Conservation (phyloP, 2,888 invertebrate species). For the Romanomermis culicivorax region DNA sequence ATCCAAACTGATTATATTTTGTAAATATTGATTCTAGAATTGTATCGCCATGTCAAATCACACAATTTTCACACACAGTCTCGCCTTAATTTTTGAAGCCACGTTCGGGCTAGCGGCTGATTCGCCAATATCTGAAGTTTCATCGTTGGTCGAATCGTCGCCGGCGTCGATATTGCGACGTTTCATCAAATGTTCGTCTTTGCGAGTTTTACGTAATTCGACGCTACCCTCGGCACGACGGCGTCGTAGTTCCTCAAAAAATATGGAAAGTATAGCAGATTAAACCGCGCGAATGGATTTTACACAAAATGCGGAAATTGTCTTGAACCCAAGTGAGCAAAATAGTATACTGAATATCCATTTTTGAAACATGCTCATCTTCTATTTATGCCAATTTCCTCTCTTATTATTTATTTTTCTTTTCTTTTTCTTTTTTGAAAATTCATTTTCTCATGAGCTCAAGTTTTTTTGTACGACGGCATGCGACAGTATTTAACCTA, state of each 20-base stretch:
- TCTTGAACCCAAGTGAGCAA: background rate
- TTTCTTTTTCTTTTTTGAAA: too few relatives aligned
- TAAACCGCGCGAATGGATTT: background rate
- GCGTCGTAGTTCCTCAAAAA: conserved; percentile 54
- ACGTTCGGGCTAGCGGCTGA: background rate
- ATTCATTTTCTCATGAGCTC: too few relatives aligned
- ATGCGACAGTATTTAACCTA: too few relatives aligned
- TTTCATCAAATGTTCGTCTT: conserved; percentile 80
- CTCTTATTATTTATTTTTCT: too few relatives aligned
- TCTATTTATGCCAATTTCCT: too few relatives aligned
- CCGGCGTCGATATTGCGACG: conserved; percentile 52
- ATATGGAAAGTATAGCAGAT: conserved; percentile 5
- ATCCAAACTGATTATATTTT: background rate
- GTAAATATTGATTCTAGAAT: too few relatives aligned
- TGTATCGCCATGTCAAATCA: too few relatives aligned
- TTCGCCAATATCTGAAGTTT: background rate
- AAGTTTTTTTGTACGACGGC: too few relatives aligned
- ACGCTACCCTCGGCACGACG: conserved; percentile 69
- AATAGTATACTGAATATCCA: too few relatives aligned
- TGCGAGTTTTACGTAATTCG: conserved; percentile 69
- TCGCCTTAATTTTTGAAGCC: too few relatives aligned
- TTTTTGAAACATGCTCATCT: too few relatives aligned
- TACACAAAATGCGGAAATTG: background rate
- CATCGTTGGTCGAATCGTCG: conserved; percentile 30
- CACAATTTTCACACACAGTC: background rate